Evolutionary conservation across 92 coral and sea anemone species (phyloP), one percentile per base, ranked within the genome.

Genomic region (Zoanthus solanderi): DNA sequence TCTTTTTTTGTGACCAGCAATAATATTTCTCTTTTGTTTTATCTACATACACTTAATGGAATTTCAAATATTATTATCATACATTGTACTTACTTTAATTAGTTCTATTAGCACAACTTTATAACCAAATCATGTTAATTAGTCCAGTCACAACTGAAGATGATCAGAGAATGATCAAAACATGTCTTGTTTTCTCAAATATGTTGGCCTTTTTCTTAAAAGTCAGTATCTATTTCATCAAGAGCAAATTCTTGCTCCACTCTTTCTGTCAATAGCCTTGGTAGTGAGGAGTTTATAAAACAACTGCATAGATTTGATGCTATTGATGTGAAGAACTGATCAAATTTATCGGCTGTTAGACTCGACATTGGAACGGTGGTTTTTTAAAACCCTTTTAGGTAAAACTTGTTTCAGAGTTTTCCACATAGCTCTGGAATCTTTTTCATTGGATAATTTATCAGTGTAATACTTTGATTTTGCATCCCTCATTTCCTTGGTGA

Each of bases 281-380:
- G 92, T 60, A 89, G 67, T 50, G 84, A 72, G 23, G 44, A 34
- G 71, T 84, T 87, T 57, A 67, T 84, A 78, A 78, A 82, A 56
- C 83, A 72, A 18, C 34, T 66, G 85, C 94, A 88, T 76, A 92
- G 76, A 86, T 80, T 68, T 60, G 88, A 74, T 57, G 91, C 93
- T 83, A 91, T 91, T 31, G 89, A 80, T 82, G 85, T 87, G 78
- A 90, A 91, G 68, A 87, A 74, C 56, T 83, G 54, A 78, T 90
- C 87, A 78, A 82, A 90, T 47, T 83, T 90, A 46, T 86, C 61
- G 69, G 87, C 90, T 86, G 90, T 65, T 60, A 66, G 82, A 52
- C 73, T 68, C 28, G 73, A 68, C 31, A 68, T 34, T 68, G 73
- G 73, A 29, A 34, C 28, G 73, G 73, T 68, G 31, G 73, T 17